phyloP scores from a whole-genome alignment of 2,888 invertebrate species.

The Papilio gigon region DNA sequence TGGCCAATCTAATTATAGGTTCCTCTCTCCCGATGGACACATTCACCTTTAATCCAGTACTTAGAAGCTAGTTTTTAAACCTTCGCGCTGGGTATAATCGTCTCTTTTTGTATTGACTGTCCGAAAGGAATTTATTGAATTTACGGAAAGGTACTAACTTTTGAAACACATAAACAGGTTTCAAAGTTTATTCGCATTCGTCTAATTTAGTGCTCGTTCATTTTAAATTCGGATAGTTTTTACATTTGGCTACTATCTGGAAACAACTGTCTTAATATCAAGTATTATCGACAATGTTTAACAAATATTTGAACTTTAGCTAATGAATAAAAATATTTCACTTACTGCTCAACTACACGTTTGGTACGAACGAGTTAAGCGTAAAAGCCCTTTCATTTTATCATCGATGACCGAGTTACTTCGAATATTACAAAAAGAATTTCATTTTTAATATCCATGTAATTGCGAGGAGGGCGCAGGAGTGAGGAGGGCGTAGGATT shows the following conservation, averaged over 20 bases:
- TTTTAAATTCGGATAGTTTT: too few relatives aligned
- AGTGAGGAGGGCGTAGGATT: slow-evolving; percentile 23
- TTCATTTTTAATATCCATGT: background rate
- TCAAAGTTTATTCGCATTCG: too few relatives aligned
- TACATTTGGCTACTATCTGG: too few relatives aligned
- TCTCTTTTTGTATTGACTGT: background rate
- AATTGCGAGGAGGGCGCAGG: background rate
- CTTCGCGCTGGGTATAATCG: background rate
- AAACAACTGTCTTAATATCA: too few relatives aligned
- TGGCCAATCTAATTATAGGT: slow-evolving; percentile 76
- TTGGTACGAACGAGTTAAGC: background rate
- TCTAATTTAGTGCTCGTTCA: too few relatives aligned
- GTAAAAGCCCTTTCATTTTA: slow-evolving; percentile 15
- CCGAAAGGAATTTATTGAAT: background rate
- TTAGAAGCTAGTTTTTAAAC: slow-evolving; percentile 21
- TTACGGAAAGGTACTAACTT: background rate
- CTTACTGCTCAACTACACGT: background rate
- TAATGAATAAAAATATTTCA: too few relatives aligned
- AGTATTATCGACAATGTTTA: too few relatives aligned
- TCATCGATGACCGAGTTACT: slow-evolving; percentile 11
- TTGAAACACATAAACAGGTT: background rate
- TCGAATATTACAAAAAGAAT: slow-evolving; percentile 6
- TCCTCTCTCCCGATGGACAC: slow-evolving; percentile 56
- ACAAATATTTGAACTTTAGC: too few relatives aligned
- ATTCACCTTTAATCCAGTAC: slow-evolving; percentile 52